Conservation (phyloP, 2,888 invertebrate genomes). For the Tinea trinotella region DNA sequence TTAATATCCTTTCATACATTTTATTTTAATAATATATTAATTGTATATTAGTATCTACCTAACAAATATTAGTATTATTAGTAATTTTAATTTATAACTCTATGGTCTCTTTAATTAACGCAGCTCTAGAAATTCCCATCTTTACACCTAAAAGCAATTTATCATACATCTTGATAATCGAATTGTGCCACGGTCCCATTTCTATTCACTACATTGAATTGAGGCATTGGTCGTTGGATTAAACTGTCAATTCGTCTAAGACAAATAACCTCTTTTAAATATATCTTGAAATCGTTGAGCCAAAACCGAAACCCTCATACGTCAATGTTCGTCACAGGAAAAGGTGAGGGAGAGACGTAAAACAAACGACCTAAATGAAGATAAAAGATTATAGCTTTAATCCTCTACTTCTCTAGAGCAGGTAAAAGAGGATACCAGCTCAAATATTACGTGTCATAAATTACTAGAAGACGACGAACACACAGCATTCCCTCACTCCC, state of each 20-base stretch:
- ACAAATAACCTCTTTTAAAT: not conserved
- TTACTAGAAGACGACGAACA: constrained; percentile 30
- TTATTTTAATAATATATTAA: too few species aligned
- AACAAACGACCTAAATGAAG: constrained; percentile 16
- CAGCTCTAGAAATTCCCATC: too few species aligned
- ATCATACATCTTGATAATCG: not conserved
- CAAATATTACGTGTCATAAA: constrained; percentile 60
- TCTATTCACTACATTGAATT: constrained; percentile 1
- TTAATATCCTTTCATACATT: too few species aligned
- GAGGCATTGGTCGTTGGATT: not conserved
- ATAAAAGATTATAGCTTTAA: constrained; percentile 17
- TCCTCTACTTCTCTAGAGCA: constrained; percentile 16
- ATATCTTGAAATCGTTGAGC: not conserved
- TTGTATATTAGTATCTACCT: too few species aligned
- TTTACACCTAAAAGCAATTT: not conserved
- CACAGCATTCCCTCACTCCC: constrained; percentile 11
- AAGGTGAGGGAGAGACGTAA: constrained; percentile 19
- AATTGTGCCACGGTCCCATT: not conserved
- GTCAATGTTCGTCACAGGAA: constrained; percentile 11
- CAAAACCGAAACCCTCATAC: constrained; percentile 8
- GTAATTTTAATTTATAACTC: too few species aligned
- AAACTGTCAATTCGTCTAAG: constrained; percentile 6
- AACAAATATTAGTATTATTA: too few species aligned
- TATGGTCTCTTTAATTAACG: too few species aligned
- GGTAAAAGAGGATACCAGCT: constrained; percentile 32